Evolutionary conservation across 1,140 invertebrate species (phyloP).

Genomic region (Caerostris darwini): DNA sequence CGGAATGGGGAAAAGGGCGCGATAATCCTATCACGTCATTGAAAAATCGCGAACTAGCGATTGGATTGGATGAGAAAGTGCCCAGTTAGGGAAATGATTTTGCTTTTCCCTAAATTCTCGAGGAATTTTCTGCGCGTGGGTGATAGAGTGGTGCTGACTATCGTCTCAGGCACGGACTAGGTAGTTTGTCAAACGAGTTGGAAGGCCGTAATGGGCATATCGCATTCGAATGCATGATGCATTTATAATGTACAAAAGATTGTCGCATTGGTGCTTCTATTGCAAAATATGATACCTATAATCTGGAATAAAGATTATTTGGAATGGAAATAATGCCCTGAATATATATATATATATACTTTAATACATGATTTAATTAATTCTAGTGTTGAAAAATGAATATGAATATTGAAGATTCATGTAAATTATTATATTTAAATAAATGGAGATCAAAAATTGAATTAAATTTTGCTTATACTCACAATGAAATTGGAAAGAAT

Average conservation of each 20-base stretch:
- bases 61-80: constrained; percentile 11
- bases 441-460: too few species aligned
- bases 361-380: too few species aligned
- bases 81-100: constrained; percentile 65
- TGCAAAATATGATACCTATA: too few species aligned
- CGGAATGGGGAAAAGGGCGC: neutral
- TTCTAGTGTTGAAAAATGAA: too few species aligned
- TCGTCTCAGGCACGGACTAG: neutral
- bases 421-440: too few species aligned
- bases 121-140: neutral
- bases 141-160: neutral
- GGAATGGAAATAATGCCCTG: too few species aligned
- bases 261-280: neutral
- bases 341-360: too few species aligned
- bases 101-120: constrained; percentile 36
- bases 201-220: constrained; percentile 16
- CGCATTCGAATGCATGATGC: neutral
- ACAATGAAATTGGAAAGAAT: too few species aligned
- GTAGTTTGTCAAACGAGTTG: constrained; percentile 35
- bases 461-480: too few species aligned
- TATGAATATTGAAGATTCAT: too few species aligned
- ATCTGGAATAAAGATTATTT: too few species aligned
- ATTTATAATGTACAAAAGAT: neutral
- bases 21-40: constrained; percentile 72
- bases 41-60: constrained; percentile 53